Percentiles rank a stretch among this genome's conserved stretches.
phyloP scores from a whole-genome alignment of 2,888 invertebrate species.

The Urechis unicinctus region DNA sequence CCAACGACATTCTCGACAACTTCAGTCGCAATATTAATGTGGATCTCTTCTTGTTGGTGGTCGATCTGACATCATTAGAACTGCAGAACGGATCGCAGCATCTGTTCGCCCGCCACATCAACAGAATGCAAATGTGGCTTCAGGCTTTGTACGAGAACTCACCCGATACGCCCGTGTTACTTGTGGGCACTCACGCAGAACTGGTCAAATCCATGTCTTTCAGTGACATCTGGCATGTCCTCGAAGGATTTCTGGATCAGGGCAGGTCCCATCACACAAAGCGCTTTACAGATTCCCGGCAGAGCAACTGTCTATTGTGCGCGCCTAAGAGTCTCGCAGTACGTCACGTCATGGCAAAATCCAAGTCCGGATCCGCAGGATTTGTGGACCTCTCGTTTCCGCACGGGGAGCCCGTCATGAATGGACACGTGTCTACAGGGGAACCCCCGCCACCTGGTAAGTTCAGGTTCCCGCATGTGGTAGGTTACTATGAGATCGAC shows the following conservation, averaged over 20 bases:
- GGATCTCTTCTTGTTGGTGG: constrained; percentile 22
- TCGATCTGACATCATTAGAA: constrained; percentile 25
- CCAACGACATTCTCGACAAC: constrained; percentile 23
- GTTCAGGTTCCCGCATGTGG: constrained; percentile 22
- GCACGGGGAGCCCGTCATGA: constrained; percentile 19
- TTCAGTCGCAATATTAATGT: constrained; percentile 21
- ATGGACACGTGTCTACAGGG: constrained; percentile 18
- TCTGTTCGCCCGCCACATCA: constrained; percentile 25
- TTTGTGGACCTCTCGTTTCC: constrained; percentile 25
- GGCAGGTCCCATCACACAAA: constrained; percentile 21
- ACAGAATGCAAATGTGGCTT: constrained; percentile 26
- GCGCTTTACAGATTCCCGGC: constrained; percentile 18
- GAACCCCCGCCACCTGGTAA: constrained; percentile 7
- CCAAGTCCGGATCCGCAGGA: constrained; percentile 22
- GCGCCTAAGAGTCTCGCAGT: constrained; percentile 19
- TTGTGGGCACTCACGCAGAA: constrained; percentile 27
- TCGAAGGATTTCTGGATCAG: constrained; percentile 23
- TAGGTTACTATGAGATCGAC: constrained; percentile 23
- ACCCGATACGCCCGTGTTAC: constrained; percentile 24
- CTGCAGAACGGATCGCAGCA: constrained; percentile 27
- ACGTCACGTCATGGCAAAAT: constrained; percentile 21
- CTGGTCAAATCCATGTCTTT: constrained; percentile 24
- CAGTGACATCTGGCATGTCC: constrained; percentile 23
- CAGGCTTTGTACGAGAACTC: constrained; percentile 25
- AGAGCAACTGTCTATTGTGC: constrained; percentile 22